phyloP scores from a whole-genome alignment of 2,797 vertebrate species.

The Enoplosus armatus region DNA sequence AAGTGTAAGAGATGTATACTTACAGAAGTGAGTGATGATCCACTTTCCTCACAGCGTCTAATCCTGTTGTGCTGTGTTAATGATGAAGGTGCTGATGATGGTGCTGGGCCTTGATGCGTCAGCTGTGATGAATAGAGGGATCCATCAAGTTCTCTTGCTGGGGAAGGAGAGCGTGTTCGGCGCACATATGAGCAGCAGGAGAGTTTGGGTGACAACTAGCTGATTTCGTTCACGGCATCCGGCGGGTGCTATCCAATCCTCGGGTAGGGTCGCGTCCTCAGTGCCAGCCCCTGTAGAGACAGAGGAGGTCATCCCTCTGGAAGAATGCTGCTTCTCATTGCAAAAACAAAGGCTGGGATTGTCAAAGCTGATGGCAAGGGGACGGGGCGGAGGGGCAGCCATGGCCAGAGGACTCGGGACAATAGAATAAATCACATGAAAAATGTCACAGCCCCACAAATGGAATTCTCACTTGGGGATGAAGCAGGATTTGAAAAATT shows the following conservation, averaged over 20 bases:
- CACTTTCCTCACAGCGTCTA: constrained; percentile 10
- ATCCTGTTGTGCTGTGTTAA: constrained; percentile 38
- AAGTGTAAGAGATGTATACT: constrained; percentile 45
- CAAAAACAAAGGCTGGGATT: constrained; percentile 85
- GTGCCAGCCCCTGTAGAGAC: constrained; percentile 80
- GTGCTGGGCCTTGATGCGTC: constrained; percentile 33
- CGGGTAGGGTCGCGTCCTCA: constrained; percentile 61
- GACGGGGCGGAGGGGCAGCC: constrained; percentile 65
- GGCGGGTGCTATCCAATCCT: constrained; percentile 67
- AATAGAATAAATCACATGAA: constrained; percentile 81
- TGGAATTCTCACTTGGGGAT: constrained; percentile 61
- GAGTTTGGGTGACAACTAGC: constrained; percentile 53
- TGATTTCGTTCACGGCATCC: constrained; percentile 49
- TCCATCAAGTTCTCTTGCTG: constrained; percentile 47
- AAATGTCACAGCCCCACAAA: constrained; percentile 71
- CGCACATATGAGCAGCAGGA: constrained; percentile 40
- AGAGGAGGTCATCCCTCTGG: constrained; percentile 83
- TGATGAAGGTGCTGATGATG: constrained; percentile 24
- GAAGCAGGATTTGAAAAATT: constrained; percentile 54
- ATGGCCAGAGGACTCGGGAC: constrained; percentile 65
- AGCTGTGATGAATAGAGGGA: constrained; percentile 41
- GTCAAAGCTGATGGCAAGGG: constrained; percentile 77
- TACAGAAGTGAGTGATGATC: constrained; percentile 53
- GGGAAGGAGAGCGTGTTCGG: constrained; percentile 27
- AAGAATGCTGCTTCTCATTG: constrained; percentile 86